phyloP scores from a whole-genome alignment of 2,888 invertebrate species.

The Himalopsyche kuldschensis region DNA sequence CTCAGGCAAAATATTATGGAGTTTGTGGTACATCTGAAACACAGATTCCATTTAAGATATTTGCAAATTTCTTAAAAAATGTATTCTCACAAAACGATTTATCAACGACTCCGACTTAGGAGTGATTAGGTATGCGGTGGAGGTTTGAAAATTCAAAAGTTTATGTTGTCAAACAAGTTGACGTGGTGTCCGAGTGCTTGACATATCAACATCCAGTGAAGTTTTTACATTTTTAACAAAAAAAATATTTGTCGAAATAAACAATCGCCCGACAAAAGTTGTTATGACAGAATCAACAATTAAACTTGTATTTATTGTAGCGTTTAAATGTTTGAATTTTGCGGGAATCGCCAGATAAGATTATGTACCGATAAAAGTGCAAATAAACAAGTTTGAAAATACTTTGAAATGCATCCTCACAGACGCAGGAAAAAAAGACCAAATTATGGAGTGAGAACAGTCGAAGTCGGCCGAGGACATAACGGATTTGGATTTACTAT shows the following conservation, averaged over 20 bases:
- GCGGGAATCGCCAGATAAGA: neutral
- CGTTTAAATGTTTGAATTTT: neutral
- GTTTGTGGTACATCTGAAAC: slow-evolving; percentile 26
- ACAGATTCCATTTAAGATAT: slow-evolving; percentile 8
- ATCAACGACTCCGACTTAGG: neutral
- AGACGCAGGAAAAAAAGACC: slow-evolving; percentile 67
- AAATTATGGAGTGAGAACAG: slow-evolving; percentile 75
- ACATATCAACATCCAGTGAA: slow-evolving; percentile 29
- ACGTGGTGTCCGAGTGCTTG: slow-evolving; percentile 29
- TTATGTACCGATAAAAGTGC: neutral
- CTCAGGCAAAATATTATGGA: slow-evolving; percentile 24
- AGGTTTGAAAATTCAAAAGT: neutral
- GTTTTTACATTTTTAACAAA: neutral
- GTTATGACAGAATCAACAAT: neutral
- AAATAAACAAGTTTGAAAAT: neutral
- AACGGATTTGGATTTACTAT: slow-evolving; percentile 98
- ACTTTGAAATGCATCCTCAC: slow-evolving; percentile 48
- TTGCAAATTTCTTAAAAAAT: neutral
- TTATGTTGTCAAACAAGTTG: slow-evolving; percentile 27
- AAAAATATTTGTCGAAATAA: neutral
- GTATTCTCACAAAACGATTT: neutral
- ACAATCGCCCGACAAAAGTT: neutral
- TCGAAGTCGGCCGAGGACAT: slow-evolving; percentile 82
- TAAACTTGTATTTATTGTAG: neutral
- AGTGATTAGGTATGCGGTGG: neutral